Conservation (phyloP, 2,113 vertebrate species). For the Xiphias gladius region DNA sequence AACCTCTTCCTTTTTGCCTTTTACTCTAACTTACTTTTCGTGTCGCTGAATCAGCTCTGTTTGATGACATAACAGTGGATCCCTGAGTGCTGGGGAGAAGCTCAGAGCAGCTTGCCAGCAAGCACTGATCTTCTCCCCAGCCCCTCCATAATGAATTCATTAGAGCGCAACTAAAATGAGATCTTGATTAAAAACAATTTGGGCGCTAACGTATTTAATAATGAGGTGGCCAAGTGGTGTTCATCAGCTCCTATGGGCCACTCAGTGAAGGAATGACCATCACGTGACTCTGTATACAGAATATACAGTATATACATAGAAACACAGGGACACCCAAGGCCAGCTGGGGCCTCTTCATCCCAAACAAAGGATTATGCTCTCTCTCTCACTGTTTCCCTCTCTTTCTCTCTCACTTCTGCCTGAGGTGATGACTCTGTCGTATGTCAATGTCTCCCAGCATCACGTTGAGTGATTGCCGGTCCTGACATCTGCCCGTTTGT, state of each 20-base stretch:
- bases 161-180: constrained; percentile 54
- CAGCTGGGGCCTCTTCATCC: constrained; percentile 59
- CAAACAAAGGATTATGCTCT: constrained; percentile 39
- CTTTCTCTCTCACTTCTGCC: constrained; percentile 15
- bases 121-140: constrained; percentile 34
- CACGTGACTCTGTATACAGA: constrained; percentile 32
- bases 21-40: neutral
- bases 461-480: constrained; percentile 83
- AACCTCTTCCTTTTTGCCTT: neutral
- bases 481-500: constrained; percentile 71
- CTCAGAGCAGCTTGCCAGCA: constrained; percentile 31
- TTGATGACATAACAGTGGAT: neutral
- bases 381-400: neutral
- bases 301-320: constrained; percentile 47
- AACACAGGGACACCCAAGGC: constrained; percentile 16
- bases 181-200: constrained; percentile 76
- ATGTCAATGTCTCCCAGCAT: constrained; percentile 80
- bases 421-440: constrained; percentile 64
- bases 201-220: constrained; percentile 57
- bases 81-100: neutral
- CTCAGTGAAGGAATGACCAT: constrained; percentile 66
- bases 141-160: constrained; percentile 60
- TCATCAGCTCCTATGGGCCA: constrained; percentile 63
- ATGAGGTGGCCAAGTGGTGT: constrained; percentile 34
- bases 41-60: neutral